Percentiles rank a stretch among this genome's conserved stretches.
These are phyloP conservation scores for Dryobotodes eremita DNA, from an alignment of 2,888 invertebrate genomes.

Conservation along the genomic window DNA sequence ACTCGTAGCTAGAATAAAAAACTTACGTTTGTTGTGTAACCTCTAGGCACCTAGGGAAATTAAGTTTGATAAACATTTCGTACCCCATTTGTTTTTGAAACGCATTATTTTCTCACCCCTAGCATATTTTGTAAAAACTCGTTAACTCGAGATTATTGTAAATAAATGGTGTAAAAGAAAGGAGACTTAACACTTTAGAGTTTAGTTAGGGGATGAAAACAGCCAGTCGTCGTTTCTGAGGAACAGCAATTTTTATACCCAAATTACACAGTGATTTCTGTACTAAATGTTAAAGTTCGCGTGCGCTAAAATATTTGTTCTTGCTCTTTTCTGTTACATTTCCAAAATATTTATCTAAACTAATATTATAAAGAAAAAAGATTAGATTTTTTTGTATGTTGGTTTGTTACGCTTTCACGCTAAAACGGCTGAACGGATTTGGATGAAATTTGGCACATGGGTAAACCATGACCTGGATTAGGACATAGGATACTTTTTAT, in stretches of 20 bases:
- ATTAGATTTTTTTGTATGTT: too few species aligned
- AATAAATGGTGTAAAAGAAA: conserved; percentile 32
- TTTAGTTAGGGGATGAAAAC: conserved; percentile 13
- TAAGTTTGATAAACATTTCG: conserved; percentile 45
- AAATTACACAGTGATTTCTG: background rate
- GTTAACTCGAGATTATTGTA: conserved; percentile 42
- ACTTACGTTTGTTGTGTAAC: conserved; percentile 70
- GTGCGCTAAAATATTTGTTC: conserved; percentile 1
- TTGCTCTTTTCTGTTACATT: background rate
- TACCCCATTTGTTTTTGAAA: conserved; percentile 32
- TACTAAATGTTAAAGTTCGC: background rate
- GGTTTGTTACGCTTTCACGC: too few species aligned
- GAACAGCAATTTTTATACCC: background rate
- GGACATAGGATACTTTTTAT: too few species aligned
- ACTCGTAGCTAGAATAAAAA: conserved; percentile 67
- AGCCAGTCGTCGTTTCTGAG: background rate
- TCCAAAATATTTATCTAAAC: background rate
- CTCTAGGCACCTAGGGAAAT: conserved; percentile 72
- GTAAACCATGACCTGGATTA: too few species aligned
- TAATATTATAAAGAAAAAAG: too few species aligned
- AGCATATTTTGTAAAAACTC: conserved; percentile 27
- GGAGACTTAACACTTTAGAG: conserved; percentile 19
- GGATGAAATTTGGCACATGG: too few species aligned
- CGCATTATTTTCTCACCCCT: conserved; percentile 31
- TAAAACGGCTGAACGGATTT: too few species aligned